A percentile compares a stretch with the other conserved stretches of the same genome.
Conservation (phyloP, 1,140 invertebrate genomes). For the Aphis gossypii region DNA sequence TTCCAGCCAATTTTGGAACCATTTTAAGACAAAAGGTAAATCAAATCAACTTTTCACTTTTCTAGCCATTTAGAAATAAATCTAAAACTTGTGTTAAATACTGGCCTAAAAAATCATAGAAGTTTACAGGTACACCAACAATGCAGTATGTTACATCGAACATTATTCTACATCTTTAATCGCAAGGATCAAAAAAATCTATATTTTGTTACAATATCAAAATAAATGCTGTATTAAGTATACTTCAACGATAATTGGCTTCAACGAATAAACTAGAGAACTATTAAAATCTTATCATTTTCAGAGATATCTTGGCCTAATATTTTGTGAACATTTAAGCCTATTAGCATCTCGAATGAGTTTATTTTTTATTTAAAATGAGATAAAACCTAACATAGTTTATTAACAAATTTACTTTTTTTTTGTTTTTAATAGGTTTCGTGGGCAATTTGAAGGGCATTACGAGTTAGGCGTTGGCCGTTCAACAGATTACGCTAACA, state of each 20-base stretch:
- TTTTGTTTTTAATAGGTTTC: slow-evolving; percentile 50
- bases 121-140: slow-evolving; percentile 37
- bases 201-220: neutral
- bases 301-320: slow-evolving; percentile 10
- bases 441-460: slow-evolving; percentile 40
- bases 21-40: slow-evolving; percentile 53
- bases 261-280: neutral
- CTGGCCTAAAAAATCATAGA: slow-evolving; percentile 53
- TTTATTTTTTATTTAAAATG: neutral
- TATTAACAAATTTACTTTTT: slow-evolving; percentile 26
- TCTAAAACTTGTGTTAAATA: slow-evolving; percentile 21
- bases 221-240: neutral
- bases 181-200: neutral
- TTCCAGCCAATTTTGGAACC: slow-evolving; percentile 52
- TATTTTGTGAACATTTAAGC: slow-evolving; percentile 14
- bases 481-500: neutral
- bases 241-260: neutral
- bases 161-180: slow-evolving; percentile 53
- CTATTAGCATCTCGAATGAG: neutral
- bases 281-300: slow-evolving; percentile 23
- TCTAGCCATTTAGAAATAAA: slow-evolving; percentile 53
- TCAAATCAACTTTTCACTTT: slow-evolving; percentile 32
- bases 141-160: slow-evolving; percentile 16
- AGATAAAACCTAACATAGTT: neutral
- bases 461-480: neutral